phyloP scores from a whole-genome alignment of 2,113 vertebrate species.

The Lophius piscatorius region DNA sequence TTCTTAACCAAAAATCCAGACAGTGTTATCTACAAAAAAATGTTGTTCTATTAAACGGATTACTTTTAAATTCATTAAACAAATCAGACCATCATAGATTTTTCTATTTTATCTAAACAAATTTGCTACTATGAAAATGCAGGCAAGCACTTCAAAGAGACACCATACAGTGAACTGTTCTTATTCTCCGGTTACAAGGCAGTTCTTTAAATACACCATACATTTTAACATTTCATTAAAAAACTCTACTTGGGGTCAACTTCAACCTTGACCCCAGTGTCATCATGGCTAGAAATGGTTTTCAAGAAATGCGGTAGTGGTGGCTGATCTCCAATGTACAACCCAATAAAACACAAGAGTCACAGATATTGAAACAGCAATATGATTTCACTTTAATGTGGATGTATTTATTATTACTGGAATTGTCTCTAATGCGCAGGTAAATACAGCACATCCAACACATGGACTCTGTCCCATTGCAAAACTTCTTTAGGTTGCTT shows the following conservation, averaged over 20 bases:
- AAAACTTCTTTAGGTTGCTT: slow-evolving; percentile 31
- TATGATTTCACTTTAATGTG: slow-evolving; percentile 63
- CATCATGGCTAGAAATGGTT: background rate
- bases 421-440: slow-evolving; percentile 50
- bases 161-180: background rate
- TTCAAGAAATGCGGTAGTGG: background rate
- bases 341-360: slow-evolving; percentile 26
- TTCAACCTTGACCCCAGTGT: background rate
- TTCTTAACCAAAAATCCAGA: too few species aligned
- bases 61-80: background rate
- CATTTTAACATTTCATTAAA: too few species aligned
- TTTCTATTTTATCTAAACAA: background rate
- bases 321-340: background rate
- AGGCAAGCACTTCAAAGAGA: background rate
- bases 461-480: slow-evolving; percentile 47
- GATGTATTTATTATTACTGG: slow-evolving; percentile 36
- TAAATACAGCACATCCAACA: slow-evolving; percentile 70
- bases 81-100: too few species aligned
- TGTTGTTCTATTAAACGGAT: background rate
- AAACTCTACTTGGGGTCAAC: background rate
- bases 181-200: background rate
- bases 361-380: slow-evolving; percentile 34
- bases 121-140: background rate
- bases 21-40: too few species aligned
- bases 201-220: too few species aligned